phyloP scores from a whole-genome alignment of 2,888 invertebrate species.

The Bursaphelenchus okinawaensis region DNA sequence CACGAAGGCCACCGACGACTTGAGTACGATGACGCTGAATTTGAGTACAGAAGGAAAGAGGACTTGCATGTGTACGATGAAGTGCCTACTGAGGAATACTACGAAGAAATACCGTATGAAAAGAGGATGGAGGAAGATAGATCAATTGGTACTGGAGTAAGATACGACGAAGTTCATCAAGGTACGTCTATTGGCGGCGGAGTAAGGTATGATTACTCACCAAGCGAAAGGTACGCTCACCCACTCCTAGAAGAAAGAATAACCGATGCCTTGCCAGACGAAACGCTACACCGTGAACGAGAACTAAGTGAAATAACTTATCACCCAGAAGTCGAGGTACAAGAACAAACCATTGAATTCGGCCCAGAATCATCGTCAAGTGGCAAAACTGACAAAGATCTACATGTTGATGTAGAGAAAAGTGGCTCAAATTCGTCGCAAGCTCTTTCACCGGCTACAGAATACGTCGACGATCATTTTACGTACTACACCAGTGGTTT shows the following conservation, averaged over 20 bases:
- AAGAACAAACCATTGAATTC: constrained; percentile 8
- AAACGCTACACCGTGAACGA: background rate
- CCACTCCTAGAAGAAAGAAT: background rate
- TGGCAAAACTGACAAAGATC: background rate
- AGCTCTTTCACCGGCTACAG: constrained; percentile 1
- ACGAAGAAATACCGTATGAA: background rate
- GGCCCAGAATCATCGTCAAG: constrained; percentile 11
- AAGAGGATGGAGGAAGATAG: background rate
- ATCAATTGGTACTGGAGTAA: background rate
- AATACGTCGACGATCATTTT: background rate
- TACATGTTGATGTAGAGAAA: background rate
- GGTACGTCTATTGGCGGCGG: no score
- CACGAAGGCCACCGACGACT: background rate
- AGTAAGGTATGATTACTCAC: no score
- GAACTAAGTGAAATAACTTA: background rate
- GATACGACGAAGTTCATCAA: background rate
- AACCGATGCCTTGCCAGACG: background rate
- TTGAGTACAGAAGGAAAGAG: background rate
- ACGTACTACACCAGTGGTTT: background rate
- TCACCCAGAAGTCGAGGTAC: background rate
- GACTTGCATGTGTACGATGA: background rate
- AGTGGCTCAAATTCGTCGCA: constrained; percentile 2
- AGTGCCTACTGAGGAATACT: background rate
- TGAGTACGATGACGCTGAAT: background rate
- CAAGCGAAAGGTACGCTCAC: no score